Conservation (phyloP, 35 echinoderm and acorn worm genomes). For the Apostichopus parvimensis region DNA sequence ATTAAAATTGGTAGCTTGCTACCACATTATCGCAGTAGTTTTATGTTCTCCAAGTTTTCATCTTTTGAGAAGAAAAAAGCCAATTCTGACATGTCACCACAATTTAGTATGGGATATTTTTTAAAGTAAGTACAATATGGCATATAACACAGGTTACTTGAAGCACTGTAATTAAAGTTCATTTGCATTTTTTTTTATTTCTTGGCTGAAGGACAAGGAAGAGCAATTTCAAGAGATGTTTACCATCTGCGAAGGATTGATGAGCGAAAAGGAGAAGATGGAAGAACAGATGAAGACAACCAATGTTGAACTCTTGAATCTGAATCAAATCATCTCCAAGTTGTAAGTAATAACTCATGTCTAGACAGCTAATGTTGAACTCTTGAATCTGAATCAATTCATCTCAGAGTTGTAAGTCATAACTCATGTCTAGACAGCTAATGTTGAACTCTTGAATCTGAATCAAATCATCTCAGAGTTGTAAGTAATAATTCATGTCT, state of each 20-base stretch:
- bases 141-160: too few relatives aligned
- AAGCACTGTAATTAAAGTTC: too few relatives aligned
- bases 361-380: too few relatives aligned
- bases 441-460: not conserved
- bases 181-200: not conserved
- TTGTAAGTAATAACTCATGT: not conserved
- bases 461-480: not conserved
- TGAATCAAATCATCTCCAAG: not conserved
- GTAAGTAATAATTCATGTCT: not conserved
- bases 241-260: not conserved
- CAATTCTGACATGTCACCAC: too few relatives aligned
- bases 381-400: not conserved
- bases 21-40: not conserved
- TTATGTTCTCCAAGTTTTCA: not conserved
- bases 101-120: too few relatives aligned
- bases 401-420: not conserved
- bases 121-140: too few relatives aligned
- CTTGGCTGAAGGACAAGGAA: not conserved
- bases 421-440: not conserved
- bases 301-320: not conserved
- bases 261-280: conserved; percentile 4
- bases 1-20: not conserved
- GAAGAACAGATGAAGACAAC: not conserved
- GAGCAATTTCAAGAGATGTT: not conserved
- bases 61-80: too few relatives aligned